Percentiles rank a stretch among this genome's conserved stretches.
phyloP scores from a whole-genome alignment of 2,113 vertebrate genomes.

The Chroicocephalus ridibundus region DNA sequence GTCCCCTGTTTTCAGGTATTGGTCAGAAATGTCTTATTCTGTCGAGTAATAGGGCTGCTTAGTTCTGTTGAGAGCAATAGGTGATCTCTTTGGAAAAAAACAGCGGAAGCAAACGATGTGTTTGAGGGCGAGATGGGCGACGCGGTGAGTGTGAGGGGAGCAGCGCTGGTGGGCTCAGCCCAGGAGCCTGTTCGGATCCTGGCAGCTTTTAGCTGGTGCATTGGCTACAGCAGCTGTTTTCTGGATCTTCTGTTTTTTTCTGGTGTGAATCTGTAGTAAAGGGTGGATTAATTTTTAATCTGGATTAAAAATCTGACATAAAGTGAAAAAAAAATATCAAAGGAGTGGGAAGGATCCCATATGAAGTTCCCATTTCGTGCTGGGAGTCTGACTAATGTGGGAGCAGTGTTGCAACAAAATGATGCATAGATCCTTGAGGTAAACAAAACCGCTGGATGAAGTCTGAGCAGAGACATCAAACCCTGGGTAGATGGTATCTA shows the following conservation, averaged over 20 bases:
- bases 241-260: neutral
- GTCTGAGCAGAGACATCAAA: neutral
- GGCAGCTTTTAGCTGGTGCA: neutral
- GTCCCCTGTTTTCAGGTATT: neutral
- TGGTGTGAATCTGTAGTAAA: neutral
- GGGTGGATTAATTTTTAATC: neutral
- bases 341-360: neutral
- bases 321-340: neutral
- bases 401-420: neutral
- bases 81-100: neutral
- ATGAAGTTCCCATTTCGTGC: neutral
- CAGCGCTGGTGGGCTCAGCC: neutral
- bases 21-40: neutral
- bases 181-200: neutral
- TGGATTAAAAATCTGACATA: neutral
- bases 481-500: neutral
- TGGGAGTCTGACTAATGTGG: neutral
- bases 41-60: neutral
- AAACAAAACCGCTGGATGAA: neutral
- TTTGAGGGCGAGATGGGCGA: accelerated
- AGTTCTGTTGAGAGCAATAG: neutral
- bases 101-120: neutral
- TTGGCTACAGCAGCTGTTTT: neutral
- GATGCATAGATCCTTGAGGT: neutral
- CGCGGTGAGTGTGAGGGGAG: neutral